These are phyloP conservation scores for Saxicola maurus DNA, from an alignment of 2,797 vertebrate species.

Conservation along the genomic window DNA sequence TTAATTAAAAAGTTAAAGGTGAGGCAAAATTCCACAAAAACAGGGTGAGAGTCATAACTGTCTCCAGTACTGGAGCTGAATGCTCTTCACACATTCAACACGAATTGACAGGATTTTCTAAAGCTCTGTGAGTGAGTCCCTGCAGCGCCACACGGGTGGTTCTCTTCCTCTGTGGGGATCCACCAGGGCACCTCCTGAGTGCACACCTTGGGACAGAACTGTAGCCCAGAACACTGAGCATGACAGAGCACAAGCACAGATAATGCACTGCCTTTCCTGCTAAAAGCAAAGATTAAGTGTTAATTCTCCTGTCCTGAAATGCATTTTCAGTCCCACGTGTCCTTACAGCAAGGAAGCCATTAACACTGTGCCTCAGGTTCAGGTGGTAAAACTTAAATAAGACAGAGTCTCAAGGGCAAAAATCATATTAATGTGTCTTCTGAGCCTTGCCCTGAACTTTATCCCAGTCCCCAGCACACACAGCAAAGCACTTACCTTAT, in stretches of 20 bases:
- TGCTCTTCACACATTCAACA: neutral
- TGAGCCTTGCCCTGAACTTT: neutral
- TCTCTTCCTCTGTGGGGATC: neutral
- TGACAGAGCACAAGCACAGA: neutral
- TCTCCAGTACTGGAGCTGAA: neutral
- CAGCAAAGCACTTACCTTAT: fast-evolving
- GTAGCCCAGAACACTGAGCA: neutral
- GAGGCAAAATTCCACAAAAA: neutral
- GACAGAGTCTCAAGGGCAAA: neutral
- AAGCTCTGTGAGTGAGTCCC: neutral
- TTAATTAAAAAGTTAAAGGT: neutral
- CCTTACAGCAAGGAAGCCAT: neutral
- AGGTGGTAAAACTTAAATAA: neutral
- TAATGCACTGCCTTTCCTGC: neutral
- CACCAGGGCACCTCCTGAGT: neutral
- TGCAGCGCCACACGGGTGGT: neutral
- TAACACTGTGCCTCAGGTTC: neutral
- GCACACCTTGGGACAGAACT: neutral
- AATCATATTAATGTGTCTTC: neutral
- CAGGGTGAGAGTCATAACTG: neutral
- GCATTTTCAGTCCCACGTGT: neutral
- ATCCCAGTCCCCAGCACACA: neutral
- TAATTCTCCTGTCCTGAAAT: neutral
- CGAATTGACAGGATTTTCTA: neutral
- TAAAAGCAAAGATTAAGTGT: neutral